phyloP scores from a whole-genome alignment of 2,113 vertebrate species.

The Antennarius striatus region DNA sequence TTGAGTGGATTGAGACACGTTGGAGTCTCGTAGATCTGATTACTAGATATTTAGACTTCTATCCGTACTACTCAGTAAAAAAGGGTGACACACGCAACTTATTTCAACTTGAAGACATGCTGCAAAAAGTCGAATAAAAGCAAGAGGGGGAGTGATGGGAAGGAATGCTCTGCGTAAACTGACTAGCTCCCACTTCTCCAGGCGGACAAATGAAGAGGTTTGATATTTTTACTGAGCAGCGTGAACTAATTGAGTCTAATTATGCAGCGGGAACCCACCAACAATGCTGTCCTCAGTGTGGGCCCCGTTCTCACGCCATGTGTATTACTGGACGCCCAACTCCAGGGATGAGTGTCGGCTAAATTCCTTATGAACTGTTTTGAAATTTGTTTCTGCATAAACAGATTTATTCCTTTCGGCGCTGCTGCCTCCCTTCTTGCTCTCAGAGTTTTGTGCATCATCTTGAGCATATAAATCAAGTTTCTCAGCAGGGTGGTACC shows the following conservation, averaged over 20 bases:
- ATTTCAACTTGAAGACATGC: no score
- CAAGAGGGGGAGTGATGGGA: slow-evolving; percentile 78
- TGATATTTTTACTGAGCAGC: slow-evolving; percentile 57
- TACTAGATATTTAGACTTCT: no score
- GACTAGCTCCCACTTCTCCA: slow-evolving; percentile 78
- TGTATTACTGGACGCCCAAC: no score
- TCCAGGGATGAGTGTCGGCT: no score
- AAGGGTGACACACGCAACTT: no score
- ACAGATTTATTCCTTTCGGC: slow-evolving; percentile 25
- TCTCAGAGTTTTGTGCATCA: slow-evolving; percentile 21
- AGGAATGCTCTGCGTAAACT: slow-evolving; percentile 75
- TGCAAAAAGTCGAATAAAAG: no score
- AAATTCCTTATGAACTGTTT: no score
- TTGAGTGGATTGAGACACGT: no score
- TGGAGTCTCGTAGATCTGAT: no score
- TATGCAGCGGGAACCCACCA: slow-evolving; percentile 41
- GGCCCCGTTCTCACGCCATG: slow-evolving; percentile 49
- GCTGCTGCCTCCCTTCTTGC: not conserved
- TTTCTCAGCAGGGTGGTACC: slow-evolving; percentile 37
- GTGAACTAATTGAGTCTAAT: slow-evolving; percentile 63
- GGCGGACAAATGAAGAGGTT: slow-evolving; percentile 31
- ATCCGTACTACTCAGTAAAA: no score
- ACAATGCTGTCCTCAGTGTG: slow-evolving; percentile 28
- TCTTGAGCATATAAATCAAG: slow-evolving; percentile 41
- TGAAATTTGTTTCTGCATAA: slow-evolving; percentile 2